These are phyloP conservation scores for Megaceryle torquata DNA, from an alignment of 2,113 vertebrate species.

Conservation along the genomic window DNA sequence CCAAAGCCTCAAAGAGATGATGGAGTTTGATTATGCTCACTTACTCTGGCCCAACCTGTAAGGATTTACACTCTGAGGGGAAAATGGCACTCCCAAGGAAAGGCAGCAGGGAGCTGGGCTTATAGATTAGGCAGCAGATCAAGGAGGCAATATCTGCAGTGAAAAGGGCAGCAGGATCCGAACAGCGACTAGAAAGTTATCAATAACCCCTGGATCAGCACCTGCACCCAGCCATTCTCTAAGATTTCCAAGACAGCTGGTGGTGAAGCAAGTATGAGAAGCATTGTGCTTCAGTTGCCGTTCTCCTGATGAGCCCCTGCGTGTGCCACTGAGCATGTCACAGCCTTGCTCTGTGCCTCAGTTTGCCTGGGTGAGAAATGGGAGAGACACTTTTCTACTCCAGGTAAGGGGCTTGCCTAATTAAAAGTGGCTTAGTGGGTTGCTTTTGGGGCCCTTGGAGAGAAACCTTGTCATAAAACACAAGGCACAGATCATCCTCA, in stretches of 20 bases:
- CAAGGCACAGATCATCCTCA: background rate
- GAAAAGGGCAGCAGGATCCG: background rate
- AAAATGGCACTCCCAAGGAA: background rate
- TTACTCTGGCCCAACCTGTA: background rate
- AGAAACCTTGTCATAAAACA: background rate
- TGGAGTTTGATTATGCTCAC: background rate
- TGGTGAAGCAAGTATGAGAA: background rate
- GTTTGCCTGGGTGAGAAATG: background rate
- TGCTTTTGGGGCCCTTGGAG: background rate
- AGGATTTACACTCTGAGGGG: background rate
- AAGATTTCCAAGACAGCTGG: accelerated
- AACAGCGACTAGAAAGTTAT: background rate
- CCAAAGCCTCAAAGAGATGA: background rate
- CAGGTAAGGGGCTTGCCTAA: background rate
- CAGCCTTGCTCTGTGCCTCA: background rate
- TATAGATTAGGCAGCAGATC: slow-evolving; percentile 16
- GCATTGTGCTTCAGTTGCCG: accelerated
- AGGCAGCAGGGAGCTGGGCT: background rate
- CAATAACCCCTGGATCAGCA: background rate
- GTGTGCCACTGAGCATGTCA: accelerated
- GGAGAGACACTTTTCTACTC: background rate
- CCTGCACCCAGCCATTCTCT: accelerated
- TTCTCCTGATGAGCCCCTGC: background rate
- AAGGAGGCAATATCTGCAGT: accelerated
- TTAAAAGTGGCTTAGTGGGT: background rate